Conservation (phyloP, 2,797 vertebrate species). For the Cirrhinus mrigala region DNA sequence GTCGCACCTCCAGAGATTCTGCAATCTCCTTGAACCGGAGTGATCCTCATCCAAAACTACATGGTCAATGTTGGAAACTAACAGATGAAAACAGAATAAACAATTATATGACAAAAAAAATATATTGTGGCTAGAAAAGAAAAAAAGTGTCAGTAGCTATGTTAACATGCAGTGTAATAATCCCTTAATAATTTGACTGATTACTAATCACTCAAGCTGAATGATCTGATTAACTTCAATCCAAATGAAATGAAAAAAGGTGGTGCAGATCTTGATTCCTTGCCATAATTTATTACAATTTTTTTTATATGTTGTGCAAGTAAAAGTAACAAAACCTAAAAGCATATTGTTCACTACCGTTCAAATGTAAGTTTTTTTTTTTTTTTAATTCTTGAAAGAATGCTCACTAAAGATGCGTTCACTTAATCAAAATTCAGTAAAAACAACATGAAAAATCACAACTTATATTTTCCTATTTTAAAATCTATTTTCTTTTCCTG, state of each 20-base stretch:
- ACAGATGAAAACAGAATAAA: not conserved
- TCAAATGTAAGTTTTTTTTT: not conserved
- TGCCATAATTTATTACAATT: not conserved
- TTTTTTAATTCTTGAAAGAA: not conserved
- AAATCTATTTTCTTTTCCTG: not conserved
- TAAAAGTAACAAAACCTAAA: not conserved
- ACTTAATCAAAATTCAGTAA: not conserved
- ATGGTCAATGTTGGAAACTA: constrained; percentile 91
- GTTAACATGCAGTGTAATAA: not conserved
- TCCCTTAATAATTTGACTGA: not conserved
- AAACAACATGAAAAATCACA: not conserved
- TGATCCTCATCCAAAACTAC: constrained; percentile 92
- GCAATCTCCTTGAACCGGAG: constrained; percentile 89
- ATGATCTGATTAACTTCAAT: not conserved
- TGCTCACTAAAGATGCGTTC: not conserved
- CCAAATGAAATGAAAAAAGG: not conserved
- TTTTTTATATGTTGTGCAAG: not conserved
- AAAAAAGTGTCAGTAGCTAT: not conserved
- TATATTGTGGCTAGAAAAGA: not conserved
- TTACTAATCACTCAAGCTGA: not conserved
- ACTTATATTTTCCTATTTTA: not conserved
- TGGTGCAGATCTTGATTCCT: not conserved
- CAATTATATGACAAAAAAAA: not conserved
- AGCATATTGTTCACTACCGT: not conserved
- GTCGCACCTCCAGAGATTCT: constrained; percentile 92